A percentile compares a stretch with the other conserved stretches of the same genome.
Evolutionary conservation across 2,888 invertebrate genomes (phyloP).

Genomic region (Drosophila melanocephala): DNA sequence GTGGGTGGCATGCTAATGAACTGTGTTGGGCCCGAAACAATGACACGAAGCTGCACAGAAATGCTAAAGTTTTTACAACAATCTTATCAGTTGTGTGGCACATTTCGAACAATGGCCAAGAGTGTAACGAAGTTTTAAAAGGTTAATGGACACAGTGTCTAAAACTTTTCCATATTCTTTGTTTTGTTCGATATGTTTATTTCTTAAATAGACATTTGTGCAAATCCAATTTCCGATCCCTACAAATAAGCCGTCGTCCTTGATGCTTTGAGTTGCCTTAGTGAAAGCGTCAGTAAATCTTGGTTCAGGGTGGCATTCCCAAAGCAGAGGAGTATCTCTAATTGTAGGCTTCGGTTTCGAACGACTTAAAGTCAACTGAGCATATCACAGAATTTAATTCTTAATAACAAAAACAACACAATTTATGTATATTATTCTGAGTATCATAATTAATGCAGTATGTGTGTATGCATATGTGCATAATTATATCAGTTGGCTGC

Average conservation of each 20-base stretch:
- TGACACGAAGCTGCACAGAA: slow-evolving; percentile 44
- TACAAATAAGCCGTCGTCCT: slow-evolving; percentile 21
- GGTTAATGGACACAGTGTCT: slow-evolving; percentile 44
- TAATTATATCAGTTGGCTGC: slow-evolving; percentile 40
- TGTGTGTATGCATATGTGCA: slow-evolving; percentile 19
- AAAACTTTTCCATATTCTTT: slow-evolving; percentile 32
- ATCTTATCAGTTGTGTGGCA: slow-evolving; percentile 52
- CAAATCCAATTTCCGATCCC: slow-evolving; percentile 12
- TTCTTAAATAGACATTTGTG: slow-evolving; percentile 10
- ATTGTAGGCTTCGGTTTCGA: neutral
- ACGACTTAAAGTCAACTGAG: neutral
- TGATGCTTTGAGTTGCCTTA: slow-evolving; percentile 8
- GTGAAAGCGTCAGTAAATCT: slow-evolving; percentile 6
- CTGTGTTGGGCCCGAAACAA: slow-evolving; percentile 44
- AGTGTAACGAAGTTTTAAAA: slow-evolving; percentile 31
- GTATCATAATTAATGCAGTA: slow-evolving; percentile 16
- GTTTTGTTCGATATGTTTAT: slow-evolving; percentile 9
- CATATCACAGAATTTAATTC: slow-evolving; percentile 27
- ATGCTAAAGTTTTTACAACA: slow-evolving; percentile 47
- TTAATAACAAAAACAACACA: too few relatives aligned
- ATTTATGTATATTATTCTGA: slow-evolving; percentile 9
- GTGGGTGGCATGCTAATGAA: slow-evolving; percentile 65
- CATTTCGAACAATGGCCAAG: slow-evolving; percentile 41
- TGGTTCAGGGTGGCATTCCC: neutral
- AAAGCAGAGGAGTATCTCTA: neutral